Conservation (phyloP, 2,888 invertebrate species). For the Penaeus monodon region DNA sequence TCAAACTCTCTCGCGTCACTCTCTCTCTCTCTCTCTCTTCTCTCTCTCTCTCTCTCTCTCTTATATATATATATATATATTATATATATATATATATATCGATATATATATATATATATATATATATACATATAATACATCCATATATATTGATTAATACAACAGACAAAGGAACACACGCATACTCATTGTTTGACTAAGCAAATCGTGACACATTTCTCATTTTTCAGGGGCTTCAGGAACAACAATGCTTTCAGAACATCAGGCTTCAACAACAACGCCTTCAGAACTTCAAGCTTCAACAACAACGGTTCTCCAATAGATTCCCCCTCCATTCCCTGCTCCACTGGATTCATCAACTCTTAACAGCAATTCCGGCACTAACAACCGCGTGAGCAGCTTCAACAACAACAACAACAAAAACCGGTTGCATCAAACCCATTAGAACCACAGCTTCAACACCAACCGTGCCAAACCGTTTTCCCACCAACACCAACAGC, state of each 20-base stretch:
- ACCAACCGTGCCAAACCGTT: constrained; percentile 23
- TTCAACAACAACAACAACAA: constrained; percentile 19
- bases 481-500: constrained; percentile 12
- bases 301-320: constrained; percentile 31
- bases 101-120: no score
- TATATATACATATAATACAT: no score
- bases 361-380: not conserved
- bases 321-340: not conserved
- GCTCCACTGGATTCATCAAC: not conserved
- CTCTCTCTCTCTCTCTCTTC: no score
- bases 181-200: no score
- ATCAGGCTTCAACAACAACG: constrained; percentile 8
- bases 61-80: no score
- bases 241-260: no score
- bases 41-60: no score
- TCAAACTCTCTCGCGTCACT: no score
- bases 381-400: not conserved
- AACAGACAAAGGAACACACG: not conserved
- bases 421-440: not conserved
- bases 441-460: constrained; percentile 11
- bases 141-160: not conserved
- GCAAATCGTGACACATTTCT: no score
- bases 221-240: no score
- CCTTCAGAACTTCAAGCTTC: constrained; percentile 39
- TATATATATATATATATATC: no score